A percentile compares a stretch with the other conserved stretches of the same genome.
Evolutionary conservation across 2,797 vertebrate genomes (phyloP).

Genomic region (Heliangelus exortis): DNA sequence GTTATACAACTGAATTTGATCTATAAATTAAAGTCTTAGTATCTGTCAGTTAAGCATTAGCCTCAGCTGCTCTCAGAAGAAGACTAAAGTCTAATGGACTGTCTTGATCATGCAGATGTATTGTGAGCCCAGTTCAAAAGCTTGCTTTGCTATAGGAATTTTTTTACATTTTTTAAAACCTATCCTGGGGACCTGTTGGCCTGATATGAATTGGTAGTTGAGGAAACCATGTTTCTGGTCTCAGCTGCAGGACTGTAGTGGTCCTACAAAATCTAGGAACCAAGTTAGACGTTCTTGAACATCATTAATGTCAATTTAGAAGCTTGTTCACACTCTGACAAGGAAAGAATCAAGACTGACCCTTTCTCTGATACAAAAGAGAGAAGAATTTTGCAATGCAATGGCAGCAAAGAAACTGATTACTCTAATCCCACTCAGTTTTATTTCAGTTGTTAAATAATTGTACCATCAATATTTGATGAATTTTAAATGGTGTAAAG

Average conservation of each 20-base stretch:
- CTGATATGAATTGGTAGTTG: not conserved
- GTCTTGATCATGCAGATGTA: constrained; percentile 1
- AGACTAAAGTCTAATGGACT: constrained; percentile 48
- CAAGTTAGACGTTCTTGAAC: not conserved
- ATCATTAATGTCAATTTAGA: not conserved
- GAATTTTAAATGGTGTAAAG: not conserved
- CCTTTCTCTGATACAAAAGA: not conserved
- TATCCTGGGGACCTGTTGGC: not conserved
- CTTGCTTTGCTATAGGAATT: not conserved
- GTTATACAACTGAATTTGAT: constrained; percentile 6
- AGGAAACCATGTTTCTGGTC: not conserved
- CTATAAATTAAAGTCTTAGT: not conserved
- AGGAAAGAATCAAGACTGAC: not conserved
- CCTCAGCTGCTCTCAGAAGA: constrained; percentile 28
- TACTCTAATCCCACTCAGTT: not conserved
- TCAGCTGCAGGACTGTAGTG: not conserved
- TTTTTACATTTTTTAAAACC: not conserved
- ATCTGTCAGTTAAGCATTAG: constrained; percentile 30
- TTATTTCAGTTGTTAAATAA: not conserved
- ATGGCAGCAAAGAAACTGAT: not conserved
- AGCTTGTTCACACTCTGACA: not conserved
- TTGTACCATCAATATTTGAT: constrained; percentile 5
- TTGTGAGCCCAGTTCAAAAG: not conserved
- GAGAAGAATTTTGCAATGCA: not conserved
- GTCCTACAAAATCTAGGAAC: not conserved